These are phyloP conservation scores for Hipparchia semele DNA, from an alignment of 2,888 invertebrate species.

Conservation along the genomic window DNA sequence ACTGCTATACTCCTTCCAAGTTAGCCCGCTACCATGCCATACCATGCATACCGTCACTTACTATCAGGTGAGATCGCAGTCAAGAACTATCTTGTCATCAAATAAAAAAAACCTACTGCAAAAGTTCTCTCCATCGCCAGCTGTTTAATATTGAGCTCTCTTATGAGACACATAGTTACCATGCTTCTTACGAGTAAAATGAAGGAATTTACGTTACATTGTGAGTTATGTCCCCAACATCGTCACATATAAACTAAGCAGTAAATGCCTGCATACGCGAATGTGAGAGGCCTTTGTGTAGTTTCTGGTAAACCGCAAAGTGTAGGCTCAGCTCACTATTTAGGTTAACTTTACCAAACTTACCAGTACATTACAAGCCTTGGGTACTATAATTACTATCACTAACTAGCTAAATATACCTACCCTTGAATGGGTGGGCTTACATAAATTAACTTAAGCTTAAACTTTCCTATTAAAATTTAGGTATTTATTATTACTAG, in stretches of 20 bases:
- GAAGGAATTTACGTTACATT: neutral
- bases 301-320: conserved; percentile 33
- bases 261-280: conserved; percentile 29
- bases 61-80: no score
- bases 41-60: no score
- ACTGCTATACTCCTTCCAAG: no score
- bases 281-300: conserved; percentile 33
- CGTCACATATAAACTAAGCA: conserved; percentile 31
- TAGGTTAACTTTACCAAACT: conserved; percentile 8
- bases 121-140: no score
- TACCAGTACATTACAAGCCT: conserved; percentile 3
- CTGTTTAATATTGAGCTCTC: no score
- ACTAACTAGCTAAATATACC: neutral
- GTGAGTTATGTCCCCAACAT: conserved; percentile 20
- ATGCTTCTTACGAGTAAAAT: neutral
- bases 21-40: no score
- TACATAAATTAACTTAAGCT: no score
- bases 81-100: no score
- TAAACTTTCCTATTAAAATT: neutral
- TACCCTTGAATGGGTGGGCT: neutral
- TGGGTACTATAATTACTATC: no score
- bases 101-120: no score
- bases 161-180: no score
- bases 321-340: conserved; percentile 22
- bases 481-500: neutral